phyloP scores from a whole-genome alignment of 2,113 vertebrate genomes.

The Microcebus tavaratra region DNA sequence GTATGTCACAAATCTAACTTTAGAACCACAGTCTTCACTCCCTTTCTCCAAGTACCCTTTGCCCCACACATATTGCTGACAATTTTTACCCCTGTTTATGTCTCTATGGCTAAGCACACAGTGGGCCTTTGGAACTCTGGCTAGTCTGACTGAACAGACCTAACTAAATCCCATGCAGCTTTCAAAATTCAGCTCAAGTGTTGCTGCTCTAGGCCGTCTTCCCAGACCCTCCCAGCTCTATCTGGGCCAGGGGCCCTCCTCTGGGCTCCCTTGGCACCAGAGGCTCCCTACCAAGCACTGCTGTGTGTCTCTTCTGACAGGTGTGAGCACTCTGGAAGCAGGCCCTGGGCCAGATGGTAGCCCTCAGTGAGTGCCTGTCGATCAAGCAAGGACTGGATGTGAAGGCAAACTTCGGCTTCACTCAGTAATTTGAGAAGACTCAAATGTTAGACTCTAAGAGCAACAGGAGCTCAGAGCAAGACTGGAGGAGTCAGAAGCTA shows the following conservation, averaged over 20 bases:
- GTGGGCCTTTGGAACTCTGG: neutral
- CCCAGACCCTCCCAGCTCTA: neutral
- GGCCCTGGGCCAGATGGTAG: neutral
- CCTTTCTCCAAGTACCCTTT: neutral
- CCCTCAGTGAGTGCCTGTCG: neutral
- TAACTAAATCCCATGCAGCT: accelerated
- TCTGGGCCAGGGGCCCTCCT: neutral
- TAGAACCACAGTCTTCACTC: neutral
- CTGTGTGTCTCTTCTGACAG: neutral
- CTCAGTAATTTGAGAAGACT: neutral
- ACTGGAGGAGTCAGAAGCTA: neutral
- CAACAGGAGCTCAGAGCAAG: neutral
- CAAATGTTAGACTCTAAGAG: neutral
- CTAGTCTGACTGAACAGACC: neutral
- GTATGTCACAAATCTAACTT: too few relatives aligned
- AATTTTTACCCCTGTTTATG: neutral
- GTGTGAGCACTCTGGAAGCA: neutral
- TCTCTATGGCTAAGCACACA: neutral
- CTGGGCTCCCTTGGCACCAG: neutral
- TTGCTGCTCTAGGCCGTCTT: neutral
- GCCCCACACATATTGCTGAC: accelerated
- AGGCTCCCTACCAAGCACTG: accelerated
- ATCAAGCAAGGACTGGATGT: neutral
- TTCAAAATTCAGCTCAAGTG: neutral
- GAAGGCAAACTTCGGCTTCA: neutral